Evolutionary conservation across 2,888 invertebrate genomes (phyloP), one percentile per base, ranked within the genome.

Genomic region (Physocephala rufipes): DNA sequence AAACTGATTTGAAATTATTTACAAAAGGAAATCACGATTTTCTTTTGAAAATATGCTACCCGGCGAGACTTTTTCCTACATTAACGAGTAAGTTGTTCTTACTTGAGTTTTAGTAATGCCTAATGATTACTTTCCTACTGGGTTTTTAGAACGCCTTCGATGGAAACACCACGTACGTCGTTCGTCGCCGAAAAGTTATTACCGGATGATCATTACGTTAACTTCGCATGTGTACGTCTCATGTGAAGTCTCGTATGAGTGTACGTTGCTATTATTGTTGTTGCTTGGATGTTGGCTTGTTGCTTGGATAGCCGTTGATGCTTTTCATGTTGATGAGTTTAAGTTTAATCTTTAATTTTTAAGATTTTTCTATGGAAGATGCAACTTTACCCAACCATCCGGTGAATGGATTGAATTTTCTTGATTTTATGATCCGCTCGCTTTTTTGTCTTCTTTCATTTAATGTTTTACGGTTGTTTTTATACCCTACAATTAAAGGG

Each of bases 261-360:
- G 28, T 16, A n/a, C 28, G 26, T 7, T 49, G 49, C 16, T 65
- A 28, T 12, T 7, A 26, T 7, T 28, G 64, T 9, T 63, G 63
- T 19, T 64, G 24, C 7, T 65, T n/a, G n/a, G n/a, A n/a, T n/a
- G n/a, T n/a, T n/a, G n/a, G n/a, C 16, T 49, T 64, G 64, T 26
- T 26, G 65, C 65, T 65, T n/a, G n/a, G 1, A 21, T 53, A 19
- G 53, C n/a, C 24, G 53, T 21, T 9, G 53, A 7, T 51, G 68
- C 21, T 68, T 36, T 47, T 62, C 61, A 68, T 47, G 61, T 19
- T 19, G 59, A 21, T 68, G 68, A 47, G 51, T 62, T 62, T 68
- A 24, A 53, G 26, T 65, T 68, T 30, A 16, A 36, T 55, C 30
- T 66, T n/a, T 53, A 66, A 66, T 66, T 43, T 66, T 66, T 43